Percentiles rank a stretch among this genome's conserved stretches.
phyloP scores from a whole-genome alignment of 2,113 vertebrate species.

The Heloderma charlesbogerti region DNA sequence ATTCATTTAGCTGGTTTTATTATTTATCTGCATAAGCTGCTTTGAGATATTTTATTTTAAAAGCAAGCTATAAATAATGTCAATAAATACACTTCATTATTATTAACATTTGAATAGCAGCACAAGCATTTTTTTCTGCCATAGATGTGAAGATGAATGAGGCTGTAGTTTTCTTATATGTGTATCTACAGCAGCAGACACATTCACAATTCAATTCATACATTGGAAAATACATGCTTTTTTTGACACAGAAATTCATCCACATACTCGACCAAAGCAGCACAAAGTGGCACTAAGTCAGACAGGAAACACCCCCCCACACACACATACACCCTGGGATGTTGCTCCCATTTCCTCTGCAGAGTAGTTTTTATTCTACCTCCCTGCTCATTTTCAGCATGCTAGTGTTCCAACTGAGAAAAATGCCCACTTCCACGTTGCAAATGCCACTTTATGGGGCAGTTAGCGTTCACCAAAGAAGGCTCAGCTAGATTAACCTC shows the following conservation, averaged over 20 bases:
- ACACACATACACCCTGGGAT: background rate
- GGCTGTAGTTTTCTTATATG: background rate
- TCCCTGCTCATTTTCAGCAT: background rate
- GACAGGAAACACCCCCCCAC: background rate
- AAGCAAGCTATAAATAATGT: background rate
- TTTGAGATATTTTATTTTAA: background rate
- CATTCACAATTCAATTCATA: background rate
- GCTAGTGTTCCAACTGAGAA: background rate
- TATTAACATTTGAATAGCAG: background rate
- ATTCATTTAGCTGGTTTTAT: background rate
- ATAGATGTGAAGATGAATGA: background rate
- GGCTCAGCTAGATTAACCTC: background rate
- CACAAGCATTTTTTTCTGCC: accelerated
- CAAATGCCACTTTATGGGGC: background rate
- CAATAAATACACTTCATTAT: no score
- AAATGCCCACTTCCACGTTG: background rate
- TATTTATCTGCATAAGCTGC: background rate
- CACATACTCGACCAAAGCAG: no score
- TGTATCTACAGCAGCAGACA: background rate
- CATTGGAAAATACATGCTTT: background rate
- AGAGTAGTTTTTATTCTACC: background rate
- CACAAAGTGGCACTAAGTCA: background rate
- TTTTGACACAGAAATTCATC: background rate
- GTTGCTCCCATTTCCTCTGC: background rate
- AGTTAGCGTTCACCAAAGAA: background rate